Base-by-base conservation (phyloP, 2,113 vertebrate species). In the Aspiorhynchus laticeps region DNA sequence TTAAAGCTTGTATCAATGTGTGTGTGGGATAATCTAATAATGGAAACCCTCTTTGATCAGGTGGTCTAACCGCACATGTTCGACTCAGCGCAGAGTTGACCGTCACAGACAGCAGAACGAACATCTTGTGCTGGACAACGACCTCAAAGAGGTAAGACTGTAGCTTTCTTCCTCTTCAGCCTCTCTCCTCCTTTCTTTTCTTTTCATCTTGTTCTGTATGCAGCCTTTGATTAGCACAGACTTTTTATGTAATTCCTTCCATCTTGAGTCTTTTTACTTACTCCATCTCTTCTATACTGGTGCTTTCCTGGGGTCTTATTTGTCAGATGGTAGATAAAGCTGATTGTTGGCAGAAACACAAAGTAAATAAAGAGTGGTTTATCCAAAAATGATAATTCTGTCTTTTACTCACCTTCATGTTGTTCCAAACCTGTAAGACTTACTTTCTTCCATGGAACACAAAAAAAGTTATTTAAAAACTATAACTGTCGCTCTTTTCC, bases 31-130 rank as follows among this genome's bases (percentile, higher is more conserved):
- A 5, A 51, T 59, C 7, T 59, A 59, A 7, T 36, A 46, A 78
- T 15, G 7, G 0, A 48, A 61, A 14, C 0, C 31, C 4, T 83
- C 67, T 48, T 2, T 77, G 19, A 96, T 95, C 91, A 98, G 98
- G 91, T 97, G 98, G 97, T 96, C 96, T 67, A 96, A 95, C 88
- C 97, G 98, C 73, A 95, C 94, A 8, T 93, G 95, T 17, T 95
- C 95, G 1, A 87, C 97, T 0, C 96, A 97, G 88, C 95, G 97
- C 11, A 95, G 96, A 88, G 95, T 95, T 51, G 96, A 99, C 7
- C 93, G 95, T 53, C 95, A 96, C 65, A 95, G 95, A 56, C 97
- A 92, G 82, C 95, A 91, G 83, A 93, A 96, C 0, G 97, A 98
- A 17, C 96, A 97, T 56, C 92, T 96, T 0, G 94, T 93, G 10